Base-by-base conservation (phyloP, 2,888 invertebrate genomes). In the Sarcophaga rosellei region DNA sequence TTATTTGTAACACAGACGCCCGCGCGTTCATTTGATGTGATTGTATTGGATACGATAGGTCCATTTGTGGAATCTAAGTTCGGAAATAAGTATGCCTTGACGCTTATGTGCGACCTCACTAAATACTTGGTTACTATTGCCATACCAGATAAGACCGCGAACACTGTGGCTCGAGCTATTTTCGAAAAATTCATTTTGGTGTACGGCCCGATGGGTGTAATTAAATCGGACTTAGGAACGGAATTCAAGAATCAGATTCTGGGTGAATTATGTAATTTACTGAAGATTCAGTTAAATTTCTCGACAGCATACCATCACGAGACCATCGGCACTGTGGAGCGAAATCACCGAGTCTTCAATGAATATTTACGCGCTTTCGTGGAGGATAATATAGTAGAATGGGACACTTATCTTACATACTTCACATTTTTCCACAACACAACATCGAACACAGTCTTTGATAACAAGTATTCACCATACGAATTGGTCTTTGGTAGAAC, bases 211-310 rank as follows among this genome's bases (percentile, higher is more conserved):
- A 69, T 78, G 68, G 20, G 45, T 10, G 20, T 61, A 5, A 66
- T 76, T 20, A 76, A 76, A 66, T 25, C 76, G 1, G 66, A 77
- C 47, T 35, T 25, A 15, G 61, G 61, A 35, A 77, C 68, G 20
- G 59, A 77, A 44, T 77, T 69, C 44, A 44, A 62, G 12, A 62
- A 62, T 23, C 20, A 62, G 12, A 21, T 62, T 12, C 15, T 62
- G 4, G 23, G 2, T 12, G 62, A 62, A 4, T 12, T 62, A 21
- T 57, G 57, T 57, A 57, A 57, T 4, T 17, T 57, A 57, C 5
- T 57, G 17, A 57, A 1, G 4, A 57, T 17, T 17, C 12, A 57
- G 12, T 17, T 57, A 20, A 10, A 62, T 23, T 62, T 62, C 23
- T 62, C 62, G 12, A 62, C 62, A 21, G 21, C 62, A 4, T 20